These are phyloP conservation scores for Drosophila trapezifrons DNA, from an alignment of 1,140 invertebrate species.

Conservation along the genomic window DNA sequence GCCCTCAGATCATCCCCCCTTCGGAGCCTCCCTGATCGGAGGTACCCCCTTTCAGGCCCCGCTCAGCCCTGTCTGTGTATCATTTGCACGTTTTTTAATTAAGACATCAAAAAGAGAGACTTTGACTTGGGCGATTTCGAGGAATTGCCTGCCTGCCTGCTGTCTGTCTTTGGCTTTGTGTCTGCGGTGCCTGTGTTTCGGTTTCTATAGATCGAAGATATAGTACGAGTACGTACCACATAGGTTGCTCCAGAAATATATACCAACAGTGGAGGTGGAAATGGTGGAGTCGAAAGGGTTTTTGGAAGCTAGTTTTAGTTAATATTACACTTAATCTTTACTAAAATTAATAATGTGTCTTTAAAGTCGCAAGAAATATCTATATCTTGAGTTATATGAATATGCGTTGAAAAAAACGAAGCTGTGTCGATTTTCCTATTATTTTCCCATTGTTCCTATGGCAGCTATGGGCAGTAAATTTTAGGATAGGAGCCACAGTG, in stretches of 20 bases:
- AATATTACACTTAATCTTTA: no score
- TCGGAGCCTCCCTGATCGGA: neutral
- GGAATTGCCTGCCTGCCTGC: conserved; percentile 64
- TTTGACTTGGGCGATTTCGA: conserved; percentile 82
- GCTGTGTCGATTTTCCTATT: no score
- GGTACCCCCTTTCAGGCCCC: neutral
- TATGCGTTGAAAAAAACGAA: no score
- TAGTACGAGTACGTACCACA: conserved; percentile 30
- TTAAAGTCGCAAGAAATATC: no score
- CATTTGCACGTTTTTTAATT: conserved; percentile 83
- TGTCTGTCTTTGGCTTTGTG: conserved; percentile 41
- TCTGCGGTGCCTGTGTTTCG: conserved; percentile 41
- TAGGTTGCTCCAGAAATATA: conserved; percentile 27
- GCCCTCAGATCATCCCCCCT: conserved; percentile 33
- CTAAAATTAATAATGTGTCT: no score
- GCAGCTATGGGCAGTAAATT: no score
- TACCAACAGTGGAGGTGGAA: conserved; percentile 5
- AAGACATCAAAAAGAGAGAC: conserved; percentile 82
- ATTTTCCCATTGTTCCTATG: no score
- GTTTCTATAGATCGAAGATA: conserved; percentile 52
- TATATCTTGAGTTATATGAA: no score
- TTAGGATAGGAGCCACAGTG: no score
- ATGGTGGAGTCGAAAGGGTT: neutral
- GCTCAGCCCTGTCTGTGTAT: conserved; percentile 33
- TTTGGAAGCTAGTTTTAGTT: no score